These are phyloP conservation scores for Kradibia gibbosae DNA, from an alignment of 1,140 invertebrate genomes.

Conservation along the genomic window DNA sequence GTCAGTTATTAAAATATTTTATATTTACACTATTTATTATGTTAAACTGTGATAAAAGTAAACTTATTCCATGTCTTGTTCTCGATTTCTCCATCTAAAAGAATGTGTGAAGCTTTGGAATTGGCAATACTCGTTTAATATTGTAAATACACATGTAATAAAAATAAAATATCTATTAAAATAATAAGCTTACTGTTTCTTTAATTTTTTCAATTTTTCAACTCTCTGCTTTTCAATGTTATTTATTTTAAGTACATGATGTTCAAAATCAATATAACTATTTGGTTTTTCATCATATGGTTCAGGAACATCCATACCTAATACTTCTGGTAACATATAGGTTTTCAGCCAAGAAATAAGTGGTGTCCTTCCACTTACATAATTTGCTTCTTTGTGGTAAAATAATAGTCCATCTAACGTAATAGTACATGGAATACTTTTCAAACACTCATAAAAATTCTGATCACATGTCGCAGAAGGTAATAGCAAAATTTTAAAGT, in stretches of 20 bases:
- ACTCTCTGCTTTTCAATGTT: slow-evolving; percentile 22
- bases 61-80: slow-evolving; percentile 35
- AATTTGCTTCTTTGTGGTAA: slow-evolving; percentile 85
- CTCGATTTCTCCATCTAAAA: not conserved
- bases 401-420: slow-evolving; percentile 76
- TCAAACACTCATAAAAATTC: slow-evolving; percentile 62
- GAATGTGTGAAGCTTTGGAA: not conserved
- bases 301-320: slow-evolving; percentile 74
- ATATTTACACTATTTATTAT: not conserved
- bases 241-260: slow-evolving; percentile 51
- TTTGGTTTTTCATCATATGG: slow-evolving; percentile 65
- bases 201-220: not conserved
- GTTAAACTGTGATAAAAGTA: not conserved
- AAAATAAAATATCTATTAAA: not conserved
- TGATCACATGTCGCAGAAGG: slow-evolving; percentile 69
- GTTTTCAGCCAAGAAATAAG: slow-evolving; percentile 91
- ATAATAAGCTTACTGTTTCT: slow-evolving; percentile 21
- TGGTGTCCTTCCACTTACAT: slow-evolving; percentile 84
- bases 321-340: slow-evolving; percentile 88
- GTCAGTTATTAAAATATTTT: slow-evolving; percentile 30
- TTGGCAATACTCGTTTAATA: not conserved
- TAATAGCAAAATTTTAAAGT: slow-evolving; percentile 72
- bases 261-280: slow-evolving; percentile 64
- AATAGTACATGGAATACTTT: slow-evolving; percentile 57
- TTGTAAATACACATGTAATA: not conserved